A percentile compares a stretch with the other conserved stretches of the same genome.
Conservation (phyloP, 92 coral and sea anemone species). For the Ricordea florida region DNA sequence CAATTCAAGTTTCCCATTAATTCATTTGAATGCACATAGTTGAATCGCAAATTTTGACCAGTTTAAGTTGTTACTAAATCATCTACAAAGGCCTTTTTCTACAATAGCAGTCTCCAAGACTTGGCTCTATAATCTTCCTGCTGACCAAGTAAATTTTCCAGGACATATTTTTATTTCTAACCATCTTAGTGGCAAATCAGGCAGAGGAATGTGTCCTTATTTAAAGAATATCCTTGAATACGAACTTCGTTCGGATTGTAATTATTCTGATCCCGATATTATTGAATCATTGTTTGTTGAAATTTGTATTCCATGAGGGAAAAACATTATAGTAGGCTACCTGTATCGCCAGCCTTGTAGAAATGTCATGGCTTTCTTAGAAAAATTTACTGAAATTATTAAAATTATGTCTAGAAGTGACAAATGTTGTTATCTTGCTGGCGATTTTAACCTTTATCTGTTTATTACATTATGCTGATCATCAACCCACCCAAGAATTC, state of each 20-base stretch:
- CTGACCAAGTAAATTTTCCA: conserved; percentile 8
- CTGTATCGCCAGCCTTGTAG: conserved; percentile 37
- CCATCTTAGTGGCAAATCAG: conserved; percentile 4
- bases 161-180: conserved; percentile 37
- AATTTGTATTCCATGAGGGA: conserved; percentile 18
- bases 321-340: conserved; percentile 45
- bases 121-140: conserved; percentile 8
- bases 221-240: conserved; percentile 4
- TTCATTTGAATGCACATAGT: conserved; percentile 23
- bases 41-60: conserved; percentile 15
- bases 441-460: conserved; percentile 29
- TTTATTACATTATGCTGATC: not conserved
- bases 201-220: conserved; percentile 19
- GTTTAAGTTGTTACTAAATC: conserved; percentile 7
- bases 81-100: conserved; percentile 9
- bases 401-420: conserved; percentile 7
- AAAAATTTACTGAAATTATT: conserved; percentile 11
- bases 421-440: conserved; percentile 16
- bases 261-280: conserved; percentile 30
- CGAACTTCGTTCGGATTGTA: conserved; percentile 43
- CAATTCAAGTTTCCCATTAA: conserved; percentile 10
- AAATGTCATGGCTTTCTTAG: conserved; percentile 18
- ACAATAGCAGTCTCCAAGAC: conserved; percentile 36
- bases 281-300: conserved; percentile 44
- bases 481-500: conserved; percentile 35